Conservation (phyloP, 2,888 invertebrate genomes). For the Norana najaformis region DNA sequence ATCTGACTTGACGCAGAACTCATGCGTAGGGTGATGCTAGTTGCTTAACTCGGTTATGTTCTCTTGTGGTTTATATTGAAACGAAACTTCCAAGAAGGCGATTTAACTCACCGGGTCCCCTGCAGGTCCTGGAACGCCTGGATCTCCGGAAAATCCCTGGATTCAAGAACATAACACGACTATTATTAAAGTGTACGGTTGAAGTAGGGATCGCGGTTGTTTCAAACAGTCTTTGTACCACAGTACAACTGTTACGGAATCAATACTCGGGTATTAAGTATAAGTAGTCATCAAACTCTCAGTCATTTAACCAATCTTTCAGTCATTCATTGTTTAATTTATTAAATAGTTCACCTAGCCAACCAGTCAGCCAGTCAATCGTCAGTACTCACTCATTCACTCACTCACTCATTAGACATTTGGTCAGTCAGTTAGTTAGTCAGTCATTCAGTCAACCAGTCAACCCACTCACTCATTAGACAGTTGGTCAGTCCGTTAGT, state of each 20-base stretch:
- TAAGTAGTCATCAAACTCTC: not conserved
- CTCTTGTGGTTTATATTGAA: no score
- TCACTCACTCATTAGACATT: no score
- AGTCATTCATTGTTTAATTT: not conserved
- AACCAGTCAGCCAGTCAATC: not conserved
- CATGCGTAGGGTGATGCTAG: no score
- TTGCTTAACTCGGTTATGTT: no score
- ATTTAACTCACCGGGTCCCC: conserved; percentile 10
- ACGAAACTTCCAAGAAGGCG: no score
- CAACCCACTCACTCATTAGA: no score
- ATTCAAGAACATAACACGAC: not conserved
- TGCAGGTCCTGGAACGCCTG: not conserved
- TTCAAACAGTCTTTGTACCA: not conserved
- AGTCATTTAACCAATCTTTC: not conserved
- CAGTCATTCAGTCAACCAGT: not conserved
- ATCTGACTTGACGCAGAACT: no score
- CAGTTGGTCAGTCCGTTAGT: no score
- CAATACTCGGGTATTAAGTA: not conserved
- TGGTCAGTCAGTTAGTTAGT: not conserved
- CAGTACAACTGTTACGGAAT: no score
- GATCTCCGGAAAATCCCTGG: not conserved
- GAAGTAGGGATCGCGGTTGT: not conserved
- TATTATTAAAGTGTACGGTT: not conserved
- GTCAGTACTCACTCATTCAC: not conserved
- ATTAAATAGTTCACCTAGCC: not conserved